Conservation (phyloP, 2,888 invertebrate genomes). For the Aelia acuminata region DNA sequence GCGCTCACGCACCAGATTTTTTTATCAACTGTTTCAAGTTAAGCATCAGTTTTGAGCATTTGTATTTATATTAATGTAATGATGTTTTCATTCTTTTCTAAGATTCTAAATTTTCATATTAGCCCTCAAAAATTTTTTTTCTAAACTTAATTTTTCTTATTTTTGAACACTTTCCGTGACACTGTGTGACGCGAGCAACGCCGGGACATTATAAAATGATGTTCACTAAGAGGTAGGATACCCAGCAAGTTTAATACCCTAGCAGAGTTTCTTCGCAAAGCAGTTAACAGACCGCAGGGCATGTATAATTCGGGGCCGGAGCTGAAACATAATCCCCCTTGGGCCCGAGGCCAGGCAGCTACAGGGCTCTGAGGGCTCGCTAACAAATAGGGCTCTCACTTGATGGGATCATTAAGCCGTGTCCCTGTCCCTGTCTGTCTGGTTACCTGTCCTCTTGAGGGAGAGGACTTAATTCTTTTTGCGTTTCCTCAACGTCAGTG, state of each 20-base stretch:
- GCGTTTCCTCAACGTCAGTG: background rate
- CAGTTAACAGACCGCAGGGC: background rate
- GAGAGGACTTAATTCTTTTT: slow-evolving; percentile 6
- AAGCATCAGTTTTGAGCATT: too few relatives aligned
- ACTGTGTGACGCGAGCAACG: too few relatives aligned
- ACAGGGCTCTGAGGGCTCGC: background rate
- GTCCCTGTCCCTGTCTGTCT: background rate
- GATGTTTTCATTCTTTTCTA: too few relatives aligned
- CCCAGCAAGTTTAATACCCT: background rate
- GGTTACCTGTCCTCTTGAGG: too few relatives aligned
- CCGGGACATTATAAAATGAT: too few relatives aligned
- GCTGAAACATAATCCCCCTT: background rate
- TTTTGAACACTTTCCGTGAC: too few relatives aligned
- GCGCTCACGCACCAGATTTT: too few relatives aligned
- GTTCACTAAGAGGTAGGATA: background rate
- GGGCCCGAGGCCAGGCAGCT: background rate
- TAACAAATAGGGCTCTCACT: background rate
- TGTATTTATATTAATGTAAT: too few relatives aligned
- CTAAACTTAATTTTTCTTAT: too few relatives aligned
- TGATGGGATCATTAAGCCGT: background rate
- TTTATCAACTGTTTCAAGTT: too few relatives aligned
- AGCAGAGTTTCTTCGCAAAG: background rate
- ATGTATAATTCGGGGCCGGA: background rate
- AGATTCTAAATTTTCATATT: too few relatives aligned
- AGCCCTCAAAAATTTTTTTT: too few relatives aligned